These are phyloP conservation scores for Thunnus maccoyii DNA, from an alignment of 2,113 vertebrate species.

Conservation along the genomic window DNA sequence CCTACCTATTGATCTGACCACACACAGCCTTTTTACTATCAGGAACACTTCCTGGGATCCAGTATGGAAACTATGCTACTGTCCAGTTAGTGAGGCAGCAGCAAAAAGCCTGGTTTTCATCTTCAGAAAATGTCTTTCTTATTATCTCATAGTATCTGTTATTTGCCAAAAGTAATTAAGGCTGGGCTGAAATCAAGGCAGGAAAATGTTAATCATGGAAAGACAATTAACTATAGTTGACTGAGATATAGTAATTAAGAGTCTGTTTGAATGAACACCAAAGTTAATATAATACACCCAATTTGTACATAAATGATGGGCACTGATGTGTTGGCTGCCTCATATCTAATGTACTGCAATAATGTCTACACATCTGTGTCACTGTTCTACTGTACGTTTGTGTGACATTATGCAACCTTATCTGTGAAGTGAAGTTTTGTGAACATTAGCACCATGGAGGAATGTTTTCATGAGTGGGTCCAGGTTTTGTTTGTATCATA, in stretches of 20 bases:
- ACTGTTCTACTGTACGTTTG: too few species aligned
- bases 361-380: too few species aligned
- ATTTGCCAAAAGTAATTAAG: conserved; percentile 33
- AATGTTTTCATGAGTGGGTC: too few species aligned
- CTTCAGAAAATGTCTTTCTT: background rate
- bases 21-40: conserved; percentile 35
- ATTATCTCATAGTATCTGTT: background rate
- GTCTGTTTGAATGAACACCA: conserved; percentile 19
- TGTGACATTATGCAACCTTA: too few species aligned
- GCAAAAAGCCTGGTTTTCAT: conserved; percentile 1
- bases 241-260: conserved; percentile 29
- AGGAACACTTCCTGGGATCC: conserved; percentile 7
- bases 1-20: conserved; percentile 72
- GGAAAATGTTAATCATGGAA: conserved; percentile 8
- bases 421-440: too few species aligned
- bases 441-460: too few species aligned
- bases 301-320: conserved; percentile 7
- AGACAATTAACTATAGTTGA: conserved; percentile 23
- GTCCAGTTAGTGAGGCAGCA: conserved; percentile 13
- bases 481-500: too few species aligned
- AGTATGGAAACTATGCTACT: background rate
- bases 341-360: background rate
- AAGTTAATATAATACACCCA: background rate
- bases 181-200: conserved; percentile 15
- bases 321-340: background rate